Evolutionary conservation across 2,888 invertebrate species (phyloP), one percentile per base, ranked within the genome.

Genomic region (Lamellibrachia columna): DNA sequence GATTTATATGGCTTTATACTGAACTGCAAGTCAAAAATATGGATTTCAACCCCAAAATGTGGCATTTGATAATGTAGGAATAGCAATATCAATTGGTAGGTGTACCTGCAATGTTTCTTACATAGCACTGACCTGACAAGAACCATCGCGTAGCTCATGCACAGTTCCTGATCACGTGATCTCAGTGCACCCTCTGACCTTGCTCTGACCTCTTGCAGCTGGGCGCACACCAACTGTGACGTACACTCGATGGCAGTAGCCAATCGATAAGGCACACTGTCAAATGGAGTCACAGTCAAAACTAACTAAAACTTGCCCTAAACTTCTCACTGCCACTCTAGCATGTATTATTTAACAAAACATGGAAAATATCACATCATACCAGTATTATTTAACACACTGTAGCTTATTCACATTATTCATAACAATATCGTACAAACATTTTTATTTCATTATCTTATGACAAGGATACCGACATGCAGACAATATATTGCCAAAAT

Each of bases 141-240:
- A 75, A 75, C 75, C 75, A 75, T 75, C 3, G 75, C 75, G 22
- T 75, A 75, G 6, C 75, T n/a, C 75, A 75, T 75, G 75, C 75
- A 75, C 22, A 75, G 75, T 75, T 75, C 75, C 75, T 75, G 75
- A n/a, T 75, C 75, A 75, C 75, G 75, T 75, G 75, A 75, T n/a
- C 22, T 22, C 22, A 75, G 75, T 4, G 75, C 75, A 22, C 75
- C 75, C 75, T 75, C 75, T 75, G 75, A 75, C 75, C 22, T 75
- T 2, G 75, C 75, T 15, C 75, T 75, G 4, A n/a, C 22, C 75
- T 75, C 75, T n/a, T 75, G 75, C 22, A 75, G 75, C 75, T 75
- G 75, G 75, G 75, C 75, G n/a, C 75, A 75, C 4, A 75, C 75
- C 75, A 75, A 75, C 75, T 75, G 75, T 22, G 75, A 75, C 22